Percentiles rank a stretch among this genome's conserved stretches.
These are phyloP conservation scores for Oligia latruncula DNA, from an alignment of 2,888 invertebrate genomes.

Conservation along the genomic window DNA sequence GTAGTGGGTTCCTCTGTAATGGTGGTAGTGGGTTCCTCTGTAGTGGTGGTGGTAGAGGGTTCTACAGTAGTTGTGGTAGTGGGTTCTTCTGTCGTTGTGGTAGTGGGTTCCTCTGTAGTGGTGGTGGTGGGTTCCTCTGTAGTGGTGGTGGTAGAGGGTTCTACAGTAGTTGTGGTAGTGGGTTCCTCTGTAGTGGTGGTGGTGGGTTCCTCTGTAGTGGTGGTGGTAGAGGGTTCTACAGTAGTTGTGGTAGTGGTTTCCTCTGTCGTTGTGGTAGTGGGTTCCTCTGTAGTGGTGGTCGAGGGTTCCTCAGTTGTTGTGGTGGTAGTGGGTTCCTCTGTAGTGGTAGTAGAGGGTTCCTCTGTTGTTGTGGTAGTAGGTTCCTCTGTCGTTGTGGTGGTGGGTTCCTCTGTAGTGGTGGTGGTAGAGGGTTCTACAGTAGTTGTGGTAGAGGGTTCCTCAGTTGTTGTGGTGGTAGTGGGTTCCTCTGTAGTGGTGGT, in stretches of 20 bases:
- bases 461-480: neutral
- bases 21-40: conserved; percentile 11
- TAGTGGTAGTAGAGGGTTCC: conserved; percentile 20
- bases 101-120: neutral
- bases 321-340: neutral
- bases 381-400: conserved; percentile 37
- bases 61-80: conserved; percentile 23
- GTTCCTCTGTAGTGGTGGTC: conserved; percentile 12
- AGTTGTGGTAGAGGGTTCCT: neutral
- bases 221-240: neutral
- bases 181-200: neutral
- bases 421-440: neutral
- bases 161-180: neutral
- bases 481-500: neutral
- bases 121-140: neutral
- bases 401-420: conserved; percentile 13
- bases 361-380: conserved; percentile 25
- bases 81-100: conserved; percentile 23
- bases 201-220: neutral
- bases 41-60: conserved; percentile 21
- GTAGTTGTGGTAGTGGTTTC: conserved; percentile 11
- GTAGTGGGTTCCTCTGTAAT: neutral
- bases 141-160: conserved; percentile 18
- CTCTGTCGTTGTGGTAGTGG: conserved; percentile 2
- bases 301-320: neutral